Base-by-base conservation (phyloP, 2,888 invertebrate genomes). In the Pristionchus exspectatus region DNA sequence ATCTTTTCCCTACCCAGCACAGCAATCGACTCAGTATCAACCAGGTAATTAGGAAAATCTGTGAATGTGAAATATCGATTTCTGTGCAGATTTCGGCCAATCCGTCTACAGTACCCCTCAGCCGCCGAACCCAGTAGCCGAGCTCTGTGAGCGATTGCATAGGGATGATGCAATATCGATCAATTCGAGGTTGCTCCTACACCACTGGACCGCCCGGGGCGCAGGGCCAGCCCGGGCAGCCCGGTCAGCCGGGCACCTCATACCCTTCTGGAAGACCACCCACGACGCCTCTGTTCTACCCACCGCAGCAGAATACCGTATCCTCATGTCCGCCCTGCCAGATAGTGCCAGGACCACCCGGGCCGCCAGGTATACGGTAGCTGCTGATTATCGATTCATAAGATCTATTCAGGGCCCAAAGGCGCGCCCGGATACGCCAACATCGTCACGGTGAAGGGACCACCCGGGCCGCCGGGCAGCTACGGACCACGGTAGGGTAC, bases 341-440 rank as follows among this genome's bases (percentile, higher is more conserved):
- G 50, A n/a, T 54, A 27, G 50, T 33, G 33, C 56, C 84, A 24
- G 84, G 84, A 85, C 84, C 84, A 16, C 56, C 84, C 84, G 84
- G 84, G 12, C 84, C 84, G 24, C 84, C 84, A 3, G 84, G 84
- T 85, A 59, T 85, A 59, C 59, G 18, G 27, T n/a, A 81, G 4
- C 33, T 16, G 44, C 44, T 38, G 9, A 24, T 18, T 85, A 21
- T 85, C 14, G 21, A 33, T 56, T 50, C 30, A 54, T 12, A n/a
- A 33, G 33, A 30, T 59, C 16, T 27, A 4, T 59, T 44, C 38
- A 85, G 84, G 84, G 24, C 84, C 84, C 18, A 56, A 85, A 38
- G 84, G 84, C 21, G 33, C 33, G 0, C 84, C 84, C 2, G 84
- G 84, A 10, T 85, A 14, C 33, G 50, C 27, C 44, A 81, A 81